Evolutionary conservation across 2,888 invertebrate genomes (phyloP).

Genomic region (Ormyrus pomaceus): DNA sequence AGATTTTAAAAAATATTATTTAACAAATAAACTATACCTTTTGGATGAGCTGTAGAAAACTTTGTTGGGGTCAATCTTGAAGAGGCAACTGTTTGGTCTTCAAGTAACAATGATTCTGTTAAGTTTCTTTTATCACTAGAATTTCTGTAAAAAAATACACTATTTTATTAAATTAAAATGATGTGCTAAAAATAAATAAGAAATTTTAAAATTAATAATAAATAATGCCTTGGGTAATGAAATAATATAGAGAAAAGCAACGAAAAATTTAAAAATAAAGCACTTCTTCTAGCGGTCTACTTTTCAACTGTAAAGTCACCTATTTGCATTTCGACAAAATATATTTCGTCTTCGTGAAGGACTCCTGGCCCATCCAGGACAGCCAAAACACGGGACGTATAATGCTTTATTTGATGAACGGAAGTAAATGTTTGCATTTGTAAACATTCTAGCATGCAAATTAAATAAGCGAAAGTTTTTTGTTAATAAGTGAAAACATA

Average conservation of each 20-base stretch:
- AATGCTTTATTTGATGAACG: constrained; percentile 70
- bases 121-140: constrained; percentile 76
- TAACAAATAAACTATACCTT: constrained; percentile 65
- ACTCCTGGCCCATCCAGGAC: constrained; percentile 66
- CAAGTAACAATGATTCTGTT: constrained; percentile 74
- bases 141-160: constrained; percentile 63
- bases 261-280: constrained; percentile 8
- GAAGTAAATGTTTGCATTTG: constrained; percentile 70
- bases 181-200: constrained; percentile 6
- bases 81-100: constrained; percentile 79
- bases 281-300: constrained; percentile 46
- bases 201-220: background rate
- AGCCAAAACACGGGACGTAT: constrained; percentile 70
- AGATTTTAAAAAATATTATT: background rate
- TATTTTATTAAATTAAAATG: constrained; percentile 2
- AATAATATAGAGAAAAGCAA: constrained; percentile 6
- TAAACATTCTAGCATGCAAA: constrained; percentile 69
- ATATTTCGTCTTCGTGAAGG: constrained; percentile 65
- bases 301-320: constrained; percentile 64
- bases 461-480: constrained; percentile 64
- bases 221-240: background rate
- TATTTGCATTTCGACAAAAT: constrained; percentile 67
- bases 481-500: constrained; percentile 34
- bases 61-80: constrained; percentile 90
- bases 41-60: constrained; percentile 87